Evolutionary conservation across 2,113 vertebrate species (phyloP).

Genomic region (Ramphastos sulfuratus): DNA sequence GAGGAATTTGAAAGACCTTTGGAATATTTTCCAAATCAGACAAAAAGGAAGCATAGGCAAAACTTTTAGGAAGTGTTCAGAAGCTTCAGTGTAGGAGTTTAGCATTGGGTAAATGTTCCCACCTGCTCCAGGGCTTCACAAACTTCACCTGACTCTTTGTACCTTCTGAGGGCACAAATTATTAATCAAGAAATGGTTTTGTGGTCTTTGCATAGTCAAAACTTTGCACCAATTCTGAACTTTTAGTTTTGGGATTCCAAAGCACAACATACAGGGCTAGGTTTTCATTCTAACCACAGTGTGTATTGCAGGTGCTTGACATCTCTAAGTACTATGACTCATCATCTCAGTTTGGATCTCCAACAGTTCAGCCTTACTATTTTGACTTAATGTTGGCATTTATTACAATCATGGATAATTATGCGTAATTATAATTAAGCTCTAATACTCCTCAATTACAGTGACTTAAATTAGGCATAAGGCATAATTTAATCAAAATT

Average conservation of each 20-base stretch:
- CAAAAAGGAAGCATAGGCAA: neutral
- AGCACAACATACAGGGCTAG: neutral
- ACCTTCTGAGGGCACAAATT: neutral
- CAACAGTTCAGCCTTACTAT: constrained; percentile 53
- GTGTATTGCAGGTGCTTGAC: constrained; percentile 15
- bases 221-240: neutral
- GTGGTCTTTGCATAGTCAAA: neutral
- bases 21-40: neutral
- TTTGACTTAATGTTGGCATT: constrained; percentile 68
- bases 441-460: constrained; percentile 64
- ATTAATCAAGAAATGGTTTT: neutral
- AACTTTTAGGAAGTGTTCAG: neutral
- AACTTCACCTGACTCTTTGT: neutral
- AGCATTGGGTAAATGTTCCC: neutral
- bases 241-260: neutral
- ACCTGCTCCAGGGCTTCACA: neutral
- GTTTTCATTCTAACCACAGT: neutral
- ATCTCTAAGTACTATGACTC: neutral
- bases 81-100: neutral
- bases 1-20: neutral
- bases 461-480: constrained; percentile 57
- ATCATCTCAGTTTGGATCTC: constrained; percentile 43
- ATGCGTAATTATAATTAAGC: constrained; percentile 68
- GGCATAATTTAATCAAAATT: constrained; percentile 67
- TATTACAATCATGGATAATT: constrained; percentile 66